Percentiles rank a stretch among this genome's conserved stretches.
Evolutionary conservation across 2,113 vertebrate genomes (phyloP).

Genomic region (Alethe castanea): DNA sequence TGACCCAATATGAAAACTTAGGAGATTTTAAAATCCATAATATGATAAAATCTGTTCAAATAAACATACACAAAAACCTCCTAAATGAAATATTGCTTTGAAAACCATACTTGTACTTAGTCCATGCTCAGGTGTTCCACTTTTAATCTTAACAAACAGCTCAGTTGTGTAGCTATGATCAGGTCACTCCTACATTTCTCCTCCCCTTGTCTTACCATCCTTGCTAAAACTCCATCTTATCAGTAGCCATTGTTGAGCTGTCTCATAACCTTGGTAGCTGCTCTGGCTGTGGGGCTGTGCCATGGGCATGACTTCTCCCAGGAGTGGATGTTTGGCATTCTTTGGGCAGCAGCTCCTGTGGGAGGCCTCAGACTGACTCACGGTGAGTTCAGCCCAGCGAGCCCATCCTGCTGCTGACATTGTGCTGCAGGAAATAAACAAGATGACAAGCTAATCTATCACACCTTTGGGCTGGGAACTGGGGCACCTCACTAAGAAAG

Average conservation of each 20-base stretch:
- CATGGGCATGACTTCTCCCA: not conserved
- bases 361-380: slow-evolving; percentile 31
- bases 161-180: not conserved
- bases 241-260: not conserved
- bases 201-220: not conserved
- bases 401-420: slow-evolving; percentile 13
- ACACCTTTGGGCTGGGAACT: not conserved
- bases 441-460: not conserved
- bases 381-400: not conserved
- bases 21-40: not conserved
- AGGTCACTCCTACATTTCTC: not conserved
- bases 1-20: not conserved
- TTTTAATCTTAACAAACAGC: not conserved
- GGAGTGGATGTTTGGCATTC: slow-evolving; percentile 33
- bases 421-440: slow-evolving; percentile 30
- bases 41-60: not conserved
- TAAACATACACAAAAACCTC: not conserved
- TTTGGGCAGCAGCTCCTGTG: not conserved
- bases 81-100: not conserved
- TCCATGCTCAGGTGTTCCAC: not conserved
- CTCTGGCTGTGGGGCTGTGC: not conserved
- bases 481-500: not conserved
- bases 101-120: not conserved
- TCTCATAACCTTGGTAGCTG: not conserved
- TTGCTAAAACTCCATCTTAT: not conserved